Conservation (phyloP, 2,113 vertebrate species). For the Pomatorhinus ruficollis region DNA sequence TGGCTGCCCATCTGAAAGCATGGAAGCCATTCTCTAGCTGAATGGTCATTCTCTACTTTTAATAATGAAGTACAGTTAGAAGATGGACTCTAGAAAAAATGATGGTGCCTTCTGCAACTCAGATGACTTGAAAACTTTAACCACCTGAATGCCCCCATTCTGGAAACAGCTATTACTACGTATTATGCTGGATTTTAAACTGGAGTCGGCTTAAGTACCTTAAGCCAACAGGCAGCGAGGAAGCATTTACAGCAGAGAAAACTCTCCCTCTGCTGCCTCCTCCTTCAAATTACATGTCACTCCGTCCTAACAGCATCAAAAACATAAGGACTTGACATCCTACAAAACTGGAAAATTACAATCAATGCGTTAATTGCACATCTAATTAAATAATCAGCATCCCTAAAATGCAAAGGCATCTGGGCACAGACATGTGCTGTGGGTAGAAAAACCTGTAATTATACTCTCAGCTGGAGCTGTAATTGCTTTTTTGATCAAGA, state of each 20-base stretch:
- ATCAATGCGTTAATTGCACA: constrained; percentile 55
- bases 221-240: neutral
- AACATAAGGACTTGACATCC: constrained; percentile 7
- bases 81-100: neutral
- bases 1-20: neutral
- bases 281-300: constrained; percentile 66
- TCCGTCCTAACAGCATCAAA: neutral
- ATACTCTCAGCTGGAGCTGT: constrained; percentile 38
- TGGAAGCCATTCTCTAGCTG: rapidly evolving
- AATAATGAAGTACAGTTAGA: neutral
- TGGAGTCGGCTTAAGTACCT: neutral
- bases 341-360: constrained; percentile 56
- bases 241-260: constrained; percentile 61
- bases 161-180: neutral
- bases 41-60: neutral
- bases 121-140: neutral
- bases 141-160: neutral
- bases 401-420: constrained; percentile 55
- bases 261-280: constrained; percentile 71
- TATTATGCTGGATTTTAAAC: neutral
- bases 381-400: constrained; percentile 69
- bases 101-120: neutral
- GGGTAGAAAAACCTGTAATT: constrained; percentile 51
- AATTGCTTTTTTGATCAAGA: constrained; percentile 30
- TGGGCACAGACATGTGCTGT: neutral